Percentiles rank a stretch among this genome's conserved stretches.
Evolutionary conservation across 2,797 vertebrate genomes (phyloP).

Genomic region (Momotus momota): DNA sequence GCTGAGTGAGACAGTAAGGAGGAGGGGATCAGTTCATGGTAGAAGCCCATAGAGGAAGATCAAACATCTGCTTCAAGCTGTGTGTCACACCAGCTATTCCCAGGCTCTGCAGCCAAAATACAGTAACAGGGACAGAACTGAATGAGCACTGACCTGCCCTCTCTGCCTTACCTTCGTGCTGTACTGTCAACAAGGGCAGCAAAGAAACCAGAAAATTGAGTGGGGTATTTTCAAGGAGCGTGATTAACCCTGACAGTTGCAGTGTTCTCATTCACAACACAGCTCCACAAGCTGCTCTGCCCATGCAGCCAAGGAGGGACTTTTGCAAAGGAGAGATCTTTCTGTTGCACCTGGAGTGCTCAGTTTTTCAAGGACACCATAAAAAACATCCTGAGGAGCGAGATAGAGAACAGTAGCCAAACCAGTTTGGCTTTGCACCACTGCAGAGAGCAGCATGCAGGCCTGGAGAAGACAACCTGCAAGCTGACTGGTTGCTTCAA

Average conservation of each 20-base stretch:
- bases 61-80: background rate
- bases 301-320: background rate
- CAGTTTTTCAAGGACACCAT: rapidly evolving
- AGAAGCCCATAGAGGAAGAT: background rate
- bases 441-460: background rate
- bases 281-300: background rate
- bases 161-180: background rate
- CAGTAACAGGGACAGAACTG: background rate
- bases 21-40: background rate
- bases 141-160: background rate
- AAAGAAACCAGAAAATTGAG: background rate
- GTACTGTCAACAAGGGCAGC: background rate
- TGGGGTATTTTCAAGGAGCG: background rate
- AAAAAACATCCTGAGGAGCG: background rate
- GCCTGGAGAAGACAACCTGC: background rate
- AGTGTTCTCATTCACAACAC: background rate
- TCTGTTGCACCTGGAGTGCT: background rate
- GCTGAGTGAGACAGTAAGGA: background rate
- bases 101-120: background rate
- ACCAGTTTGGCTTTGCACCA: background rate
- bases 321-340: background rate
- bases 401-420: background rate
- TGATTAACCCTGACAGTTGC: background rate
- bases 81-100: background rate
- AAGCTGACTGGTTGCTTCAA: background rate